Percentiles rank a stretch among this genome's conserved stretches.
Conservation (phyloP, 2,113 vertebrate species). For the Ceuthmochares aereus region DNA sequence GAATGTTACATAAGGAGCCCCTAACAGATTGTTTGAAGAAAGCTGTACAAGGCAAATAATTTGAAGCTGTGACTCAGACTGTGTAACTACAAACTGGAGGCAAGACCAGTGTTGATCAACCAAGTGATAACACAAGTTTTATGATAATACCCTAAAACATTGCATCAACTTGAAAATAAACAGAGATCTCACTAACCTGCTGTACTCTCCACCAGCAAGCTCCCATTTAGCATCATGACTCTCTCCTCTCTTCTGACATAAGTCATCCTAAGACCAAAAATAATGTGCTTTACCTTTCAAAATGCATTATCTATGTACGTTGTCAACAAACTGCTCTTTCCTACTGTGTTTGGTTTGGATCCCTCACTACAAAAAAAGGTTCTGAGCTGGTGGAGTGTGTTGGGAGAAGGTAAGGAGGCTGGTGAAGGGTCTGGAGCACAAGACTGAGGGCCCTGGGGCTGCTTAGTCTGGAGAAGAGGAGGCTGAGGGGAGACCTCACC, state of each 20-base stretch:
- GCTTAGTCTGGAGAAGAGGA: too few relatives aligned
- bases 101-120: conserved; percentile 19
- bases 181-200: neutral
- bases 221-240: neutral
- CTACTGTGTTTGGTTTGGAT: too few relatives aligned
- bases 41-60: conserved; percentile 22
- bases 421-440: too few relatives aligned
- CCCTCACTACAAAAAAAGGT: too few relatives aligned
- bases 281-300: neutral
- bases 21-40: conserved; percentile 45
- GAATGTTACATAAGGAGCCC: conserved; percentile 53
- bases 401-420: too few relatives aligned
- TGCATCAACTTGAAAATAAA: neutral
- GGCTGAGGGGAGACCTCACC: too few relatives aligned
- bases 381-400: too few relatives aligned
- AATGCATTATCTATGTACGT: neutral
- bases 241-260: neutral
- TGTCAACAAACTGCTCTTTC: neutral
- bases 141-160: neutral
- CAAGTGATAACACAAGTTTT: neutral
- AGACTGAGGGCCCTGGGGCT: too few relatives aligned
- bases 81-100: conserved; percentile 18
- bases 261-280: neutral
- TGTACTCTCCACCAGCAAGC: neutral
- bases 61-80: conserved; percentile 49